These are phyloP conservation scores for Lutjanus campechanus DNA, from an alignment of 2,797 vertebrate genomes.

Conservation along the genomic window DNA sequence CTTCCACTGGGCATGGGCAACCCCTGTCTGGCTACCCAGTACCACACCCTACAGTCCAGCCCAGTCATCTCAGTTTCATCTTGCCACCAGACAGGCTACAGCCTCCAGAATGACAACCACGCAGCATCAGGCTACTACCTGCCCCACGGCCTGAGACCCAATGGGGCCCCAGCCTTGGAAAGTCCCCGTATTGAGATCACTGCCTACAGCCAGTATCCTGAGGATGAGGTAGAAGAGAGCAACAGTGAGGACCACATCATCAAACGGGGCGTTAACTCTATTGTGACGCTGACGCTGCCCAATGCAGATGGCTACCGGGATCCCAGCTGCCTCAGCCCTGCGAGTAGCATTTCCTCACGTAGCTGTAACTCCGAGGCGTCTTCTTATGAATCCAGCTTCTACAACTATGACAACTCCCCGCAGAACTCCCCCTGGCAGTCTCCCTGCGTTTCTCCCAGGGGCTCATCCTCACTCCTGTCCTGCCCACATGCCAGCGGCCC, in stretches of 20 bases:
- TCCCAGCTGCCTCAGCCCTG: conserved; percentile 95
- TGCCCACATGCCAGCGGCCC: conserved; percentile 87
- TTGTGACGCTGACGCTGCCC: conserved; percentile 94
- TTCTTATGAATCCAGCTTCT: conserved; percentile 96
- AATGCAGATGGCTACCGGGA: conserved; percentile 95
- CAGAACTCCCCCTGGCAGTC: conserved; percentile 99
- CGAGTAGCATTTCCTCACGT: conserved; percentile 96
- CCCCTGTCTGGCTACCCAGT: conserved; percentile 90
- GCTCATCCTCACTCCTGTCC: conserved; percentile 83
- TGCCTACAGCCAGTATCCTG: conserved; percentile 94
- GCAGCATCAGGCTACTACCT: conserved; percentile 88
- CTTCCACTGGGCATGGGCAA: conserved; percentile 90
- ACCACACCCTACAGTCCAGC: conserved; percentile 93
- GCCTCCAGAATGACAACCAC: conserved; percentile 86
- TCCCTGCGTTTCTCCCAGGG: conserved; percentile 95
- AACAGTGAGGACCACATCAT: conserved; percentile 73
- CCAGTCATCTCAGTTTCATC: conserved; percentile 89
- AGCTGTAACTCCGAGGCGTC: conserved; percentile 98
- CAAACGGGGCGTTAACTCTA: conserved; percentile 90
- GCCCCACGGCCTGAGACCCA: conserved; percentile 87
- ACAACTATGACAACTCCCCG: conserved; percentile 93
- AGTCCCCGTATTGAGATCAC: conserved; percentile 99
- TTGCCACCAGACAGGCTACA: conserved; percentile 89
- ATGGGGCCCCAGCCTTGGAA: conserved; percentile 91
- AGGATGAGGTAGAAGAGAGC: conserved; percentile 90